A percentile compares a stretch with the other conserved stretches of the same genome.
Evolutionary conservation across 2,888 invertebrate genomes (phyloP).

Genomic region (Tenthredo distinguenda): DNA sequence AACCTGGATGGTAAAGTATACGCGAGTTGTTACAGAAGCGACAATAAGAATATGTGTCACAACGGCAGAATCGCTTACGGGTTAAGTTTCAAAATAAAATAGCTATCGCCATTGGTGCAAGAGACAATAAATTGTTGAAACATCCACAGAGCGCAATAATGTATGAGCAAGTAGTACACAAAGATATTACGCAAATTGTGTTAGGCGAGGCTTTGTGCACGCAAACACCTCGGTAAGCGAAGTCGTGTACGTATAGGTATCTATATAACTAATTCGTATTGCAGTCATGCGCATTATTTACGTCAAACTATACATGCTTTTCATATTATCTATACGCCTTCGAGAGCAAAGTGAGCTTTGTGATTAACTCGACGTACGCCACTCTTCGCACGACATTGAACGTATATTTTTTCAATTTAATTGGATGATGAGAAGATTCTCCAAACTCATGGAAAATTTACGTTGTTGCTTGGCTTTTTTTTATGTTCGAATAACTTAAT

Average conservation of each 20-base stretch:
- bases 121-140: not conserved
- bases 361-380: not conserved
- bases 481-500: no score
- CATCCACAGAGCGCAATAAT: not conserved
- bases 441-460: not conserved
- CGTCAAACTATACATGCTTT: not conserved
- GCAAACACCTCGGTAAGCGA: not conserved
- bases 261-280: not conserved
- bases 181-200: constrained; percentile 20
- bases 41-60: not conserved
- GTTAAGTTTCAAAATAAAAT: not conserved
- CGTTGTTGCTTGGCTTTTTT: no score
- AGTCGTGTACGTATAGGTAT: not conserved
- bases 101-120: not conserved
- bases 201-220: constrained; percentile 17
- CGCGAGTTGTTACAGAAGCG: not conserved
- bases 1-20: no score
- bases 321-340: not conserved
- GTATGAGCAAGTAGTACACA: not conserved
- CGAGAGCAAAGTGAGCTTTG: not conserved
- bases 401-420: not conserved
- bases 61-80: constrained; percentile 16
- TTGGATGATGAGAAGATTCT: not conserved
- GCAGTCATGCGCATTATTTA: constrained; percentile 11
- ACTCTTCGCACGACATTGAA: not conserved